These are phyloP conservation scores for Tenthredo livida DNA, from an alignment of 2,888 invertebrate species.

Conservation along the genomic window DNA sequence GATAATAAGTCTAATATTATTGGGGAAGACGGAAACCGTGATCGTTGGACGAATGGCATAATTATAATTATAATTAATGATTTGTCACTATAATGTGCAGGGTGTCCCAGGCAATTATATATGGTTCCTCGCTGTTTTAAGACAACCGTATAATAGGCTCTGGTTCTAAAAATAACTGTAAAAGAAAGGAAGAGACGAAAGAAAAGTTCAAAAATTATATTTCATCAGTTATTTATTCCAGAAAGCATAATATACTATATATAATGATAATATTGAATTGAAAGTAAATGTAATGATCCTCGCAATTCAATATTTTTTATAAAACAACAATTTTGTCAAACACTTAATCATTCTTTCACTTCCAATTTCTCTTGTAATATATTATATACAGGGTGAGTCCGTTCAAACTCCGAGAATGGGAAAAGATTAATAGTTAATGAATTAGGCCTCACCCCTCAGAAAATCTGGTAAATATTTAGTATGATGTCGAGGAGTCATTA, in stretches of 20 bases:
- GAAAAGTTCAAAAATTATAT: neutral
- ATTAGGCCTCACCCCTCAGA: too few relatives aligned
- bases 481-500: too few relatives aligned
- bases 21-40: constrained; percentile 38
- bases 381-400: too few relatives aligned
- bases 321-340: too few relatives aligned
- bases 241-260: too few relatives aligned
- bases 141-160: neutral
- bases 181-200: neutral
- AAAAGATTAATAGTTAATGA: too few relatives aligned
- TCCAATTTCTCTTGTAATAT: neutral
- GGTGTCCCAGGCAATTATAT: neutral
- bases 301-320: too few relatives aligned
- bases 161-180: neutral
- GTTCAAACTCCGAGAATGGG: too few relatives aligned
- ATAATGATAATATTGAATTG: too few relatives aligned
- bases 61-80: constrained; percentile 23
- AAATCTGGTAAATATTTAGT: too few relatives aligned
- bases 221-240: too few relatives aligned
- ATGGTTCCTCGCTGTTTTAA: constrained; percentile 1
- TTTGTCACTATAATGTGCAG: neutral
- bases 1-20: neutral
- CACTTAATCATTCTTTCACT: neutral
- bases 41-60: constrained; percentile 26
- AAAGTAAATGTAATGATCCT: too few relatives aligned